phyloP scores from a whole-genome alignment of 1,140 invertebrate species.

The Lysiphlebus fabarum region DNA sequence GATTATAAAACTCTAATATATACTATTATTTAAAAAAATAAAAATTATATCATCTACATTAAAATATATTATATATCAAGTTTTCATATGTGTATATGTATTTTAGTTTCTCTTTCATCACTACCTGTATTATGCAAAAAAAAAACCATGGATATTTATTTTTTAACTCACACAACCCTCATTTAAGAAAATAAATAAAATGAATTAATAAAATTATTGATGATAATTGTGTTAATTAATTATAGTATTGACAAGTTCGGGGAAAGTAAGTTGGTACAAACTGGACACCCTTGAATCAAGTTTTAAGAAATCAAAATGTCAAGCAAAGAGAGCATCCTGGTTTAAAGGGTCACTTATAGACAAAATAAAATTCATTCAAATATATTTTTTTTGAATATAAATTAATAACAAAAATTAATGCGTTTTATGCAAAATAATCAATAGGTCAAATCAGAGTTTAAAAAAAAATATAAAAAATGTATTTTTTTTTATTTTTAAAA shows the following conservation, averaged over 20 bases:
- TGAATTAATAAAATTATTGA: background rate
- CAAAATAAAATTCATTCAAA: background rate
- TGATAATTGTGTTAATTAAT: conserved; percentile 1
- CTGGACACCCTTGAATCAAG: conserved; percentile 17
- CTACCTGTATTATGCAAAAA: too few relatives aligned
- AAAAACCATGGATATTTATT: too few relatives aligned
- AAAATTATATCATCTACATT: too few relatives aligned
- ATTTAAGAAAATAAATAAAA: background rate
- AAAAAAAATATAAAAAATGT: too few relatives aligned
- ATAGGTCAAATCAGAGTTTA: too few relatives aligned
- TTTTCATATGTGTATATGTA: too few relatives aligned
- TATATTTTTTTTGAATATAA: conserved; percentile 4
- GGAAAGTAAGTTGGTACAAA: conserved; percentile 19
- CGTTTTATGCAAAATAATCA: background rate
- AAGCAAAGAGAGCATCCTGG: conserved; percentile 13
- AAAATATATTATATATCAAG: too few relatives aligned
- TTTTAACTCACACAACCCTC: too few relatives aligned
- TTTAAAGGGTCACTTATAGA: conserved; percentile 1
- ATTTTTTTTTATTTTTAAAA: background rate
- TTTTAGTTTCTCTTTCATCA: too few relatives aligned
- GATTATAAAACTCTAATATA: background rate
- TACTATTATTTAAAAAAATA: too few relatives aligned
- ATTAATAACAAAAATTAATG: background rate
- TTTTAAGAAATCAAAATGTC: conserved; percentile 17
- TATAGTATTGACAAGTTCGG: conserved; percentile 2